Conservation (phyloP, 2,888 invertebrate species). For the Oligia fasciuncula region DNA sequence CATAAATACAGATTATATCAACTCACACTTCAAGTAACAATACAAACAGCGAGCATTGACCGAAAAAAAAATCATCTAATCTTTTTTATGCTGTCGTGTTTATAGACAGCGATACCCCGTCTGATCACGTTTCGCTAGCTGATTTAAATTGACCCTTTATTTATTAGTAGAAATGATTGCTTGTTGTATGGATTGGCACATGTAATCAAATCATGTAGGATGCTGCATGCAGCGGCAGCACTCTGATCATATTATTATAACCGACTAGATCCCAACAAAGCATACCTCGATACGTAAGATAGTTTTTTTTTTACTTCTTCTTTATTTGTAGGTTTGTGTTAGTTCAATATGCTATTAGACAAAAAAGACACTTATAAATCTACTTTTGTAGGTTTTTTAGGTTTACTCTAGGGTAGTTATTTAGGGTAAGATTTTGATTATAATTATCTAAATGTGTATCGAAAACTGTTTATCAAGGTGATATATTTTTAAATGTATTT, state of each 20-base stretch:
- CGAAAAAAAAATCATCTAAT: neutral
- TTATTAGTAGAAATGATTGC: neutral
- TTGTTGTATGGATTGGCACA: neutral
- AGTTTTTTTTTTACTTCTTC: neutral
- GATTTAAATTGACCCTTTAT: neutral
- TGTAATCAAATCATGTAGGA: neutral
- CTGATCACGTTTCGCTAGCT: too few relatives aligned
- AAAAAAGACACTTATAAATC: neutral
- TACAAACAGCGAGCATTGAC: neutral
- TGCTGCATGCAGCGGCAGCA: neutral
- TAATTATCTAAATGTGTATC: neutral
- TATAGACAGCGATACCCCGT: too few relatives aligned
- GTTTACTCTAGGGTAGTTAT: neutral
- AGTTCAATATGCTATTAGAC: neutral
- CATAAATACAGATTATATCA: neutral
- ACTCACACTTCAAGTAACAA: neutral
- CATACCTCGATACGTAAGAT: constrained; percentile 50
- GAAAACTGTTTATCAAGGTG: neutral
- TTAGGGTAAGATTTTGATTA: neutral
- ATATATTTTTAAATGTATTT: neutral
- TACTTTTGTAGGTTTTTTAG: neutral
- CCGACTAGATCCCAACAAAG: constrained; percentile 51
- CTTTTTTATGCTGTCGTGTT: neutral
- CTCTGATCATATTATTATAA: constrained; percentile 3
- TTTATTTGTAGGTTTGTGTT: neutral